These are phyloP conservation scores for Steromphala cineraria DNA, from an alignment of 2,888 invertebrate species.

Conservation along the genomic window DNA sequence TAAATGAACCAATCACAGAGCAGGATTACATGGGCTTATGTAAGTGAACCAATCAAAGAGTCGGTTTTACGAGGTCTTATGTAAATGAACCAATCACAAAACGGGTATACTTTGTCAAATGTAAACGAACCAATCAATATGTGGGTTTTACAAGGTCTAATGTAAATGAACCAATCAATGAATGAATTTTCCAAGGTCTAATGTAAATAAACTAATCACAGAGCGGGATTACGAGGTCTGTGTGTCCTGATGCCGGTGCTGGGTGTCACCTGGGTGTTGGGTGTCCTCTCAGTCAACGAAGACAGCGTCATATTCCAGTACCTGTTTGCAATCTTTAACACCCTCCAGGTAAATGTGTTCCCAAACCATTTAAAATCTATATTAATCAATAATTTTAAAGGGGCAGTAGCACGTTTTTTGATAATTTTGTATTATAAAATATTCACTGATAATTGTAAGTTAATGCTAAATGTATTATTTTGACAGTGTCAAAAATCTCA, in stretches of 20 bases:
- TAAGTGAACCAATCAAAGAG: no score
- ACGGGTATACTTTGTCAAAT: no score
- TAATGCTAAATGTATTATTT: no score
- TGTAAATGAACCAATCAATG: not conserved
- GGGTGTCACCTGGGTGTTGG: conserved; percentile 51
- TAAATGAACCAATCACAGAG: no score
- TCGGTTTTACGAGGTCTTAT: no score
- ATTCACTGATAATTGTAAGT: no score
- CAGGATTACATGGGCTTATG: no score
- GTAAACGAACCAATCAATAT: not conserved
- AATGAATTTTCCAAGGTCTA: not conserved
- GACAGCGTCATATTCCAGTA: conserved; percentile 46
- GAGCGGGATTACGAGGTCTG: conserved; percentile 31
- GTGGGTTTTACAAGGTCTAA: no score
- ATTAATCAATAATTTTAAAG: not conserved
- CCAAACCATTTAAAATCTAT: not conserved
- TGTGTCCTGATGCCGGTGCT: conserved; percentile 46
- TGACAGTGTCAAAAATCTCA: no score
- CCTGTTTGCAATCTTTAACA: conserved; percentile 49
- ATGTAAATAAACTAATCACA: not conserved
- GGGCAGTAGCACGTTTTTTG: no score
- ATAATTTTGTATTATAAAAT: no score
- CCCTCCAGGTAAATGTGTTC: conserved; percentile 43
- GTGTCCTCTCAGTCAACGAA: conserved; percentile 46
- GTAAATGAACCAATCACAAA: no score